These are phyloP conservation scores for Baronia brevicornis DNA, from an alignment of 2,888 invertebrate genomes.

Conservation along the genomic window DNA sequence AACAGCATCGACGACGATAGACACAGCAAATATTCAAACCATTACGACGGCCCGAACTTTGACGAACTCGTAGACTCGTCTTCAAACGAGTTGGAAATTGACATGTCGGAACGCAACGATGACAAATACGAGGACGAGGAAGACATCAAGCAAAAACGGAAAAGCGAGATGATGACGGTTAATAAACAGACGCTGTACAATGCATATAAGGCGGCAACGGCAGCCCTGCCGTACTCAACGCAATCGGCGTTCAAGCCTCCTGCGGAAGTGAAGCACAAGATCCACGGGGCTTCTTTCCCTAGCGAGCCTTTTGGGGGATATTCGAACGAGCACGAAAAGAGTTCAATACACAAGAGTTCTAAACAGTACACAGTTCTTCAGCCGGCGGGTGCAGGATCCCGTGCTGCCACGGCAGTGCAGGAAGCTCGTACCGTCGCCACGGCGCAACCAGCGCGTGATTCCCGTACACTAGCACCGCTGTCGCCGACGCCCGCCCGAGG, in stretches of 20 bases:
- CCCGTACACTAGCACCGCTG: slow-evolving; percentile 69
- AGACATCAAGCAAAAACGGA: slow-evolving; percentile 64
- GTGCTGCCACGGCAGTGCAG: slow-evolving; percentile 88
- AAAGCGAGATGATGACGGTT: slow-evolving; percentile 65
- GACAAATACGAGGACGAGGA: slow-evolving; percentile 78
- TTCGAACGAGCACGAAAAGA: slow-evolving; percentile 72
- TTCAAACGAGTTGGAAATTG: slow-evolving; percentile 86
- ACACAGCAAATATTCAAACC: slow-evolving; percentile 69
- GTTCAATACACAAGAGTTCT: slow-evolving; percentile 60
- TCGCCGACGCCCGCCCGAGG: slow-evolving; percentile 88
- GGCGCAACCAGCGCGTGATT: slow-evolving; percentile 67
- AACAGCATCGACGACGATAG: slow-evolving; percentile 53
- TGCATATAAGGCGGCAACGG: slow-evolving; percentile 71
- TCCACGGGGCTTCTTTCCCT: slow-evolving; percentile 55
- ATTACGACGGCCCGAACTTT: slow-evolving; percentile 84
- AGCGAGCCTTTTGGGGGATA: slow-evolving; percentile 87
- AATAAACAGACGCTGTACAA: slow-evolving; percentile 73
- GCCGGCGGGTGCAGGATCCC: slow-evolving; percentile 86
- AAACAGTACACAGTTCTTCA: slow-evolving; percentile 93
- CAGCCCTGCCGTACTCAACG: slow-evolving; percentile 80
- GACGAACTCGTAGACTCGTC: slow-evolving; percentile 86
- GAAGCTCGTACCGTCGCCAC: slow-evolving; percentile 78
- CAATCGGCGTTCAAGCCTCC: slow-evolving; percentile 89
- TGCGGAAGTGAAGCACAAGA: slow-evolving; percentile 77
- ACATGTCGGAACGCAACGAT: slow-evolving; percentile 83